Conservation (phyloP, 2,113 vertebrate species). For the Upupa epops region DNA sequence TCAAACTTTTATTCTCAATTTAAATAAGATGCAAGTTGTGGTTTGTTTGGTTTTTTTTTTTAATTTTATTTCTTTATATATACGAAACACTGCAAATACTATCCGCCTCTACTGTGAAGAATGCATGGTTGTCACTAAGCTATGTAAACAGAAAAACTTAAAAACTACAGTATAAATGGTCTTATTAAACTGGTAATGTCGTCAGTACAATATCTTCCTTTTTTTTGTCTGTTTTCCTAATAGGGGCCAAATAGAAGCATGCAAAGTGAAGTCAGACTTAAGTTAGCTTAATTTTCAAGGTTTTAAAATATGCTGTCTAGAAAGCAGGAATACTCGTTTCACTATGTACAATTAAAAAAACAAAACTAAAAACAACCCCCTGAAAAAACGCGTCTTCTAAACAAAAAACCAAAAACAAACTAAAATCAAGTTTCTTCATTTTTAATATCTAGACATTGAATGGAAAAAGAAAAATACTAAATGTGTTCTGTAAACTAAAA, state of each 20-base stretch:
- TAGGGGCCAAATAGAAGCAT: slow-evolving; percentile 52
- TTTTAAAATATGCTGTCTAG: slow-evolving; percentile 63
- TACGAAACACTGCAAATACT: slow-evolving; percentile 70
- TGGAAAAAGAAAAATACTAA: slow-evolving; percentile 77
- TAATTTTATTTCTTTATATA: slow-evolving; percentile 61
- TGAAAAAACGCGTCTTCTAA: slow-evolving; percentile 58
- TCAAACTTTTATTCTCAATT: slow-evolving; percentile 70
- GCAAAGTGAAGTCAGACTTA: slow-evolving; percentile 64
- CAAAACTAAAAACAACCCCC: slow-evolving; percentile 39
- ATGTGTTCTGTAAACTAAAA: slow-evolving; percentile 76
- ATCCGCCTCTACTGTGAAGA: slow-evolving; percentile 50
- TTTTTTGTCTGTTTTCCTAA: slow-evolving; percentile 46
- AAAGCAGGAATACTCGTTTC: slow-evolving; percentile 75
- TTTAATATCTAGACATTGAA: slow-evolving; percentile 77
- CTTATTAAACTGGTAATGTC: slow-evolving; percentile 54
- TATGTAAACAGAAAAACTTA: slow-evolving; percentile 66
- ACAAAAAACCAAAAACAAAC: slow-evolving; percentile 8
- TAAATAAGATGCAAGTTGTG: slow-evolving; percentile 69
- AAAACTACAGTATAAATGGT: slow-evolving; percentile 67
- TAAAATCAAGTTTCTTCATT: slow-evolving; percentile 82
- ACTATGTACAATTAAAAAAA: slow-evolving; percentile 72
- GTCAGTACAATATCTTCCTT: slow-evolving; percentile 12
- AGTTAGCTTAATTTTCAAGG: slow-evolving; percentile 69
- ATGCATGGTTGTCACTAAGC: slow-evolving; percentile 60
- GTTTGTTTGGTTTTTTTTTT: neutral